Conservation (phyloP, 2,797 vertebrate genomes). For the Eleutherodactylus coqui region DNA sequence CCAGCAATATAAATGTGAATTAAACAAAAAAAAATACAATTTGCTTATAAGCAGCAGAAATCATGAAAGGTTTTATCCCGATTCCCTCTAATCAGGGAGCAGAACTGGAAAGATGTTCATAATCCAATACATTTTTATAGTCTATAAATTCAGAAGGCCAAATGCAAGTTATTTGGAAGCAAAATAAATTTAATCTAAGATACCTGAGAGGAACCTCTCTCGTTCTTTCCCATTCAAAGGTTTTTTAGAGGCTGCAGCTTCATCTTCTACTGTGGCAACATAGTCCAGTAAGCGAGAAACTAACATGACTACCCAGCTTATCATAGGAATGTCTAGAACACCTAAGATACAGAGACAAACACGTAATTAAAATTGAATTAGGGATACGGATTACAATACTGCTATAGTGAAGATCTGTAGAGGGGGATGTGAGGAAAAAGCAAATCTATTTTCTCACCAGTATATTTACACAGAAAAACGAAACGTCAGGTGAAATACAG, state of each 20-base stretch:
- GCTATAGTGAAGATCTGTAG: not conserved
- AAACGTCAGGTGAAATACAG: too few species aligned
- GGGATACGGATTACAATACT: not conserved
- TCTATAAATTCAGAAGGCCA: not conserved
- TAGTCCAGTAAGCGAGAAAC: conserved; percentile 95
- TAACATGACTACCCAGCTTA: conserved; percentile 99
- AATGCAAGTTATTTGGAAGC: not conserved
- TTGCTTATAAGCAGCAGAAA: not conserved
- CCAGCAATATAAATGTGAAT: not conserved
- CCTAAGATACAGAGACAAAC: conserved; percentile 74
- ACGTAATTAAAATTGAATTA: not conserved
- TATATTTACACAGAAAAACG: too few species aligned
- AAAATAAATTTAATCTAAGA: not conserved
- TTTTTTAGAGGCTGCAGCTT: conserved; percentile 91
- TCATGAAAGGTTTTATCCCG: not conserved
- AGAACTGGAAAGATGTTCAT: not conserved
- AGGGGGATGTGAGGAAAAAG: too few species aligned
- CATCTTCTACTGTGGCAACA: conserved; percentile 96
- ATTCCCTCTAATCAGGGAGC: not conserved
- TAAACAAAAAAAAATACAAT: not conserved
- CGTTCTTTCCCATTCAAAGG: conserved; percentile 92
- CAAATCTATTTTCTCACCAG: too few species aligned
- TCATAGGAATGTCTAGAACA: conserved; percentile 97
- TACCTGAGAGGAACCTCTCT: conserved; percentile 90
- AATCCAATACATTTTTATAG: not conserved